A percentile compares a stretch with the other conserved stretches of the same genome.
Evolutionary conservation across 1,140 invertebrate species (phyloP).

Genomic region (Caenorhabditis inopinata): DNA sequence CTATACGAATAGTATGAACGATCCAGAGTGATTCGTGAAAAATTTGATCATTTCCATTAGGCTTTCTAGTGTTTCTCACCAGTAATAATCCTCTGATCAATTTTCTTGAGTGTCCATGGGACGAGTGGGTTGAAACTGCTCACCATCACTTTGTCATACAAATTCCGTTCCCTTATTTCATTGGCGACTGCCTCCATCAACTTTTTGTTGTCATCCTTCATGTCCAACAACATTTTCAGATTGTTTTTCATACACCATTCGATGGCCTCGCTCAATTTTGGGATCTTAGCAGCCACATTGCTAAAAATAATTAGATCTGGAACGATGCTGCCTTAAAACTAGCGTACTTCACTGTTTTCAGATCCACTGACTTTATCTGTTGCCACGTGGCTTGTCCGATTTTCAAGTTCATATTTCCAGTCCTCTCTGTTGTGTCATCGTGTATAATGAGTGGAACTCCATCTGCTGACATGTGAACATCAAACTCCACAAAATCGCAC

Average conservation of each 20-base stretch:
- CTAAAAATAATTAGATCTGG: neutral
- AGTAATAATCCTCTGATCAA: constrained; percentile 30
- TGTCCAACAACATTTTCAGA: constrained; percentile 38
- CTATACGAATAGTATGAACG: constrained; percentile 1
- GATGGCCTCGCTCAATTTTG: neutral
- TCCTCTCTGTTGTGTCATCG: constrained; percentile 36
- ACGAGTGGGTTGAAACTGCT: constrained; percentile 42
- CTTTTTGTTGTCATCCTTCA: constrained; percentile 26
- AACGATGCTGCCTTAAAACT: neutral
- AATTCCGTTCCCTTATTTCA: constrained; percentile 10
- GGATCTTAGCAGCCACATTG: neutral
- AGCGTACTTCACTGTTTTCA: constrained; percentile 12
- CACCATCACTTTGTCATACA: constrained; percentile 19
- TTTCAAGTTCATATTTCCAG: neutral
- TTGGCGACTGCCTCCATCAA: neutral
- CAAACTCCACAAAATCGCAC: constrained; percentile 35
- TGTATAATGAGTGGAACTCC: constrained; percentile 39
- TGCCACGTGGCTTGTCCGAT: neutral
- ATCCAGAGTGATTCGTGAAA: neutral
- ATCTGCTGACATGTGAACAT: constrained; percentile 35
- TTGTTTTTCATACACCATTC: constrained; percentile 31
- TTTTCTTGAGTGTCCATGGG: constrained; percentile 26
- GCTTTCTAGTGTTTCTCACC: too few species aligned
- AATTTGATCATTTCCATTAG: too few species aligned
- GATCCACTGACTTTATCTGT: neutral